Percentiles rank a stretch among this genome's conserved stretches.
These are phyloP conservation scores for Pseudochaenichthys georgianus DNA, from an alignment of 2,797 vertebrate species.

Conservation along the genomic window DNA sequence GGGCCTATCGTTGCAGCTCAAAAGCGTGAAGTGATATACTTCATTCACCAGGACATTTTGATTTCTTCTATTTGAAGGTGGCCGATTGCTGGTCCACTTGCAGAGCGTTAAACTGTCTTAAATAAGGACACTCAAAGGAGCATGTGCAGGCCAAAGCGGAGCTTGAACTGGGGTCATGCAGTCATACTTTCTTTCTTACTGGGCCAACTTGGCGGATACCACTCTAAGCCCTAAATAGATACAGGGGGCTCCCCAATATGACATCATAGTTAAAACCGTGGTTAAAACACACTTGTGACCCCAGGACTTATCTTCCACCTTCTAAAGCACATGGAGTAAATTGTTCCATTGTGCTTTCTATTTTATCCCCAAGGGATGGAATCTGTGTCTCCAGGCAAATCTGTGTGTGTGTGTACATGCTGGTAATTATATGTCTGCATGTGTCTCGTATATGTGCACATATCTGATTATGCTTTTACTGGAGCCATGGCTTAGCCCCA, in stretches of 20 bases:
- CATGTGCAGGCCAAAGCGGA: slow-evolving; percentile 13
- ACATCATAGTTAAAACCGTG: slow-evolving; percentile 49
- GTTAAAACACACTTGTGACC: slow-evolving; percentile 38
- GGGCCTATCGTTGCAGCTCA: not conserved
- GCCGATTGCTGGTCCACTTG: not conserved
- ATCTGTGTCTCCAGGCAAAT: slow-evolving; percentile 13
- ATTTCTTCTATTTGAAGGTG: slow-evolving; percentile 16
- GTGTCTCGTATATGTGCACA: slow-evolving; percentile 18
- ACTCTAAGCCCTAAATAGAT: slow-evolving; percentile 12
- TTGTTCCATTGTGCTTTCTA: slow-evolving; percentile 6
- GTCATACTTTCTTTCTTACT: not conserved
- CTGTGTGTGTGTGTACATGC: slow-evolving; percentile 22
- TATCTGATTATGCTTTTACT: slow-evolving; percentile 53
- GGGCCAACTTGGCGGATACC: slow-evolving; percentile 2
- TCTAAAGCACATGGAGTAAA: slow-evolving; percentile 6
- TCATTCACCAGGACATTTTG: not conserved
- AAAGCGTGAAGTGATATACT: not conserved
- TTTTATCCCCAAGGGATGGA: slow-evolving; percentile 28
- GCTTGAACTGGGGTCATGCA: slow-evolving; percentile 32
- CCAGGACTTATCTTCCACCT: slow-evolving; percentile 18
- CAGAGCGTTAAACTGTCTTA: not conserved
- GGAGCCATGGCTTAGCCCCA: slow-evolving; percentile 26
- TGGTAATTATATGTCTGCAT: slow-evolving; percentile 21
- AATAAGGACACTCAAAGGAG: not conserved
- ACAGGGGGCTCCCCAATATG: slow-evolving; percentile 26